Percentiles rank a stretch among this genome's conserved stretches.
phyloP scores from a whole-genome alignment of 2,888 invertebrate genomes.

The Drosophila anomalata region DNA sequence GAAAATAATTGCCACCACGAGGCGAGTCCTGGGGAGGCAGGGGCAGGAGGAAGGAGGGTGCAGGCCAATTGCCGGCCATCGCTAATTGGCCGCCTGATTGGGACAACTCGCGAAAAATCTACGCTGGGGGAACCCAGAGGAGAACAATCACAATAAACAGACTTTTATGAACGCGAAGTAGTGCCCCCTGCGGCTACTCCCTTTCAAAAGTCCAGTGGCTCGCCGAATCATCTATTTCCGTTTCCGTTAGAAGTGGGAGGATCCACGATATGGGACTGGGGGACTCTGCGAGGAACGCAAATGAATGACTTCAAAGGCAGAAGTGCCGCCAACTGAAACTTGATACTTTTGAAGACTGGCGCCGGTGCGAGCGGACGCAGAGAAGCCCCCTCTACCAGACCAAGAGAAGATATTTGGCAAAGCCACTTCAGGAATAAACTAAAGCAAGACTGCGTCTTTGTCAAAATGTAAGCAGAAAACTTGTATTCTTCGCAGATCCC shows the following conservation, averaged over 20 bases:
- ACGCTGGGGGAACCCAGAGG: neutral
- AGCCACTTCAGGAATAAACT: neutral
- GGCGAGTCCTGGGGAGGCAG: slow-evolving; percentile 29
- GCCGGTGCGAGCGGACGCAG: slow-evolving; percentile 50
- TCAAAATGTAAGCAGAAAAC: slow-evolving; percentile 34
- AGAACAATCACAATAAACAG: slow-evolving; percentile 52
- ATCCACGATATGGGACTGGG: neutral
- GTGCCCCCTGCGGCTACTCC: slow-evolving; percentile 43
- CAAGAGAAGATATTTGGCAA: too few relatives aligned
- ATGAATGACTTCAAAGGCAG: slow-evolving; percentile 62
- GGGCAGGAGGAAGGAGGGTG: slow-evolving; percentile 4
- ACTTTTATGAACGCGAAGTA: slow-evolving; percentile 29
- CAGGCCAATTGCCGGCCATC: slow-evolving; percentile 32
- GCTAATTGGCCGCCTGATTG: slow-evolving; percentile 70
- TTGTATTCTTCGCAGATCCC: slow-evolving; percentile 57
- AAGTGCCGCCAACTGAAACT: slow-evolving; percentile 62
- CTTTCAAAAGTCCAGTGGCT: slow-evolving; percentile 18
- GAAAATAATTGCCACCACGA: slow-evolving; percentile 83
- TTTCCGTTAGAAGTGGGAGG: slow-evolving; percentile 59
- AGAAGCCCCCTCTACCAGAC: neutral
- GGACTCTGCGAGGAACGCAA: neutral
- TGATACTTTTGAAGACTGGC: slow-evolving; percentile 68
- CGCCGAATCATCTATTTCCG: slow-evolving; percentile 59
- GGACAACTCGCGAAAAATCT: slow-evolving; percentile 27
- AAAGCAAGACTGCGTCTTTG: slow-evolving; percentile 26